phyloP scores from a whole-genome alignment of 2,113 vertebrate genomes.

The Rhinoptilus africanus region DNA sequence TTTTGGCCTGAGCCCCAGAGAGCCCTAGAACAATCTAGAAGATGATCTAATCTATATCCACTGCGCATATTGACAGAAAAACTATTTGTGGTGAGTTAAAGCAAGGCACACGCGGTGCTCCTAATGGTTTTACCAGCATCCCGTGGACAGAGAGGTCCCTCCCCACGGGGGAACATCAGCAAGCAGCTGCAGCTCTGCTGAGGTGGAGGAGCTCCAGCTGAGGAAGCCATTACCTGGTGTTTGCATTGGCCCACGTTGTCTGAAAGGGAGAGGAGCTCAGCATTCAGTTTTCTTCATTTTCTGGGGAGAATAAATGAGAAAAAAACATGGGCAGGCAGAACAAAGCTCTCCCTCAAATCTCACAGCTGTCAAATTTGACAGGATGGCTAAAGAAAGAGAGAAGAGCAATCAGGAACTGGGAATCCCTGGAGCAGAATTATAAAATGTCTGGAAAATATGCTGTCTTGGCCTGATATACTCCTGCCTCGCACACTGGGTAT shows the following conservation, averaged over 20 bases:
- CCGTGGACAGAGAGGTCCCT: fast-evolving
- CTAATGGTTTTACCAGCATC: neutral
- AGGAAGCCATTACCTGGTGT: neutral
- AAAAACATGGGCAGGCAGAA: neutral
- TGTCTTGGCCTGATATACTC: neutral
- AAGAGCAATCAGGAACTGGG: neutral
- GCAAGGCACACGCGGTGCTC: neutral
- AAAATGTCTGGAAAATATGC: neutral
- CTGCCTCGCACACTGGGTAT: neutral
- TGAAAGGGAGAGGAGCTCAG: neutral
- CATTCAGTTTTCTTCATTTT: neutral
- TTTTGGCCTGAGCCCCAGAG: neutral
- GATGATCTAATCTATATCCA: neutral
- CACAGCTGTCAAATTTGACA: neutral
- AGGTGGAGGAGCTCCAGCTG: neutral
- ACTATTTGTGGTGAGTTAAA: neutral
- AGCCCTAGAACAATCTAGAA: neutral
- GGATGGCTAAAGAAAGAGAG: neutral
- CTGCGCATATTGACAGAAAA: neutral
- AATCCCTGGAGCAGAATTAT: neutral
- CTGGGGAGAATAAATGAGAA: neutral
- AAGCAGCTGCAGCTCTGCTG: neutral
- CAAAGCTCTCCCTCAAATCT: neutral
- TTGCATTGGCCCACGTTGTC: neutral
- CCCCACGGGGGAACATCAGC: fast-evolving